These are phyloP conservation scores for Prochilodus magdalenae DNA, from an alignment of 2,113 vertebrate species.

Conservation along the genomic window DNA sequence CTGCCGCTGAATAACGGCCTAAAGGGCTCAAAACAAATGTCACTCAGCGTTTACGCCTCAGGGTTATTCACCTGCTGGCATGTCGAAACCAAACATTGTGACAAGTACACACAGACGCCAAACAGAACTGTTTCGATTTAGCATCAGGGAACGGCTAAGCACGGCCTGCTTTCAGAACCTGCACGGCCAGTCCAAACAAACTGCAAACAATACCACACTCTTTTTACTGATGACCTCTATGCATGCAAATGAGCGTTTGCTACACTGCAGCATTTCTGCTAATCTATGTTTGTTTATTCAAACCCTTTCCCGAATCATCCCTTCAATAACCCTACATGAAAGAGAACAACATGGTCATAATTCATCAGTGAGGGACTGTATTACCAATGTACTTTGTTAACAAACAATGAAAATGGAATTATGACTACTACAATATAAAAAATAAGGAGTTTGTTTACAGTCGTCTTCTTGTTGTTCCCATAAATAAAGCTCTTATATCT, in stretches of 20 bases:
- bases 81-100: neutral
- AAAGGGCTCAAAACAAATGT: neutral
- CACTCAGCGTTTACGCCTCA: neutral
- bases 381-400: no score
- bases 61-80: neutral
- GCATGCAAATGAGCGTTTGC: neutral
- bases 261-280: neutral
- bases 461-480: no score
- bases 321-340: neutral
- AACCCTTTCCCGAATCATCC: neutral
- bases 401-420: neutral
- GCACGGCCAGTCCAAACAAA: neutral
- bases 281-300: conserved; percentile 5
- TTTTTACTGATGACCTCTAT: neutral
- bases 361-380: no score
- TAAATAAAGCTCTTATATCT: no score
- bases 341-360: neutral
- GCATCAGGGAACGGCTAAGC: neutral
- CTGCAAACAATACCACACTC: neutral
- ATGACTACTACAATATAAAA: no score
- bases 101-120: neutral
- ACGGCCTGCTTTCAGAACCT: neutral
- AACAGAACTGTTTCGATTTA: neutral
- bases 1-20: neutral
- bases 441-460: no score